Evolutionary conservation across 2,888 invertebrate genomes (phyloP), one percentile per base, ranked within the genome.

Genomic region (Lobophora halterata): DNA sequence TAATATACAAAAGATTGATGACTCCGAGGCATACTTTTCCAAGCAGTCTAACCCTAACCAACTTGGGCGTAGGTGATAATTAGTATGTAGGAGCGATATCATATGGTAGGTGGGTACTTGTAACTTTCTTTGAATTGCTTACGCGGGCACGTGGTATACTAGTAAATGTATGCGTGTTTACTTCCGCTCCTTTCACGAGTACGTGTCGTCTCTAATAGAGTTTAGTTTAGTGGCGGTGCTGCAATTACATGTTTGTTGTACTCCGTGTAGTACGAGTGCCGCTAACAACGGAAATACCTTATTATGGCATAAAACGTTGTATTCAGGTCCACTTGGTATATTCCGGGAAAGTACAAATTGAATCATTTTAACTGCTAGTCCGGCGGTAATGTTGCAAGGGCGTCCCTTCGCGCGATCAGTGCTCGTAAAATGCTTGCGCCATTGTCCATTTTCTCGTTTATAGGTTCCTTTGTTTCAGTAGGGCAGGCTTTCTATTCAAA

Each of bases 141-240:
- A 47, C 51, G 7, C 9, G 27, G 49, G 49, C 61, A 60, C 55
- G 57, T 51, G 50, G 42, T 52, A 46, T 46, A 47, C 46, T 53
- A 47, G 52, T 55, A 58, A 52, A 58, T 59, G 54, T 60, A 61
- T 46, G 54, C 54, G 50, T 55, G 57, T 55, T 60, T 58, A 59
- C 66, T 66, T 71, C 71, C 69, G 67, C 60, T 61, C 64, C 59
- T 70, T 70, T 70, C 61, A 67, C 62, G 52, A 55, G 38, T 52
- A 53, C 55, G 49, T 58, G 51, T 53, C 55, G 52, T 49, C 38
- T 38, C 41, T 46, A 46, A 49, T 51, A 45, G 39, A 54, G 53
- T 52, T 48, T 47, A 30, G 37, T 31, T 28, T 17, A 37, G 27
- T 24, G 33, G 31, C 19, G 38, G 25, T 40, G 32, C 36, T 45